A percentile compares a stretch with the other conserved stretches of the same genome.
phyloP scores from a whole-genome alignment of 2,113 vertebrate species.

The Chloroceryle aenea region DNA sequence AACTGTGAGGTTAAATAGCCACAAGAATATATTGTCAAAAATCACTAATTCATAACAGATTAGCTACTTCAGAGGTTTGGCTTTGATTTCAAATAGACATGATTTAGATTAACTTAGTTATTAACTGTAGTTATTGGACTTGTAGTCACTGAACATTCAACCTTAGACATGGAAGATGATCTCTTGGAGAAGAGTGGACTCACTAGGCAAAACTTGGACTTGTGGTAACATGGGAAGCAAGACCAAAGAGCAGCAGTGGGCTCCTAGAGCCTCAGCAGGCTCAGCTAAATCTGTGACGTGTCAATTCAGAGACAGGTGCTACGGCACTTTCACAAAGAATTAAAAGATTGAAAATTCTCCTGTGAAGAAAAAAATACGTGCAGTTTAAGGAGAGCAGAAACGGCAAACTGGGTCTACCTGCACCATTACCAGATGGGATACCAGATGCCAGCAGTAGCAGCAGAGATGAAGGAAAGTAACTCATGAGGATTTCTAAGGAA shows the following conservation, averaged over 20 bases:
- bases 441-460: neutral
- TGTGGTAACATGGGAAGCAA: neutral
- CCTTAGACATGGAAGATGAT: rapidly evolving
- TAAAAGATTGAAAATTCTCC: neutral
- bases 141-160: neutral
- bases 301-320: neutral
- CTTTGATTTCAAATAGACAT: neutral
- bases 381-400: neutral
- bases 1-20: neutral
- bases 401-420: neutral
- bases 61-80: neutral
- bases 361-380: neutral
- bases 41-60: neutral
- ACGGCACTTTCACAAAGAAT: neutral
- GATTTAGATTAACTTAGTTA: neutral
- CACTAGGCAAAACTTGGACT: neutral
- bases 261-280: neutral
- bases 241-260: neutral
- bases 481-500: neutral
- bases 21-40: neutral
- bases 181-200: neutral
- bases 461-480: neutral
- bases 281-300: neutral
- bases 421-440: neutral
- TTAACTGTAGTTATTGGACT: neutral